phyloP scores from a whole-genome alignment of 2,113 vertebrate species.

The Saimiri boliviensis region DNA sequence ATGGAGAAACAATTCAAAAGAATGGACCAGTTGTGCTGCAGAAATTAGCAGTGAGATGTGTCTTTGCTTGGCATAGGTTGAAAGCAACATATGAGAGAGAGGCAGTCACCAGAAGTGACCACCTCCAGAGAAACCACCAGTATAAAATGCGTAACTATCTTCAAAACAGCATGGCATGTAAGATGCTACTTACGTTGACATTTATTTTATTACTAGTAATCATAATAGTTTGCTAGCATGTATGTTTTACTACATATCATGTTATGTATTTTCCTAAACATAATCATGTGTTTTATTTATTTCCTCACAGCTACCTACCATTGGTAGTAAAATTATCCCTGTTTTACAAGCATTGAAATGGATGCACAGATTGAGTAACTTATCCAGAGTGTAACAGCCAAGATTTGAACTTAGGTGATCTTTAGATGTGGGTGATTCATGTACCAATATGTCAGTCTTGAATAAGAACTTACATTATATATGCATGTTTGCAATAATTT shows the following conservation, averaged over 20 bases:
- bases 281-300: not conserved
- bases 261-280: not conserved
- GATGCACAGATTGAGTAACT: not conserved
- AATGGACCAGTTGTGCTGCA: not conserved
- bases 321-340: not conserved
- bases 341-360: not conserved
- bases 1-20: not conserved
- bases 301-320: not conserved
- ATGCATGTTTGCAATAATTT: not conserved
- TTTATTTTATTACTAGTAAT: not conserved
- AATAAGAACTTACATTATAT: not conserved
- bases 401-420: not conserved
- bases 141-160: not conserved
- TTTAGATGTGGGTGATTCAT: not conserved
- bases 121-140: not conserved
- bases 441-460: not conserved
- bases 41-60: not conserved
- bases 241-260: not conserved
- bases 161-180: not conserved
- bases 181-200: not conserved
- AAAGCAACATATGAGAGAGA: not conserved
- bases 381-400: not conserved
- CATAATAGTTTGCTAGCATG: not conserved
- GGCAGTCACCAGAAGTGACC: not conserved
- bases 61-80: not conserved